Evolutionary conservation across 2,113 vertebrate species (phyloP).

Genomic region (Epinephelus lanceolatus): DNA sequence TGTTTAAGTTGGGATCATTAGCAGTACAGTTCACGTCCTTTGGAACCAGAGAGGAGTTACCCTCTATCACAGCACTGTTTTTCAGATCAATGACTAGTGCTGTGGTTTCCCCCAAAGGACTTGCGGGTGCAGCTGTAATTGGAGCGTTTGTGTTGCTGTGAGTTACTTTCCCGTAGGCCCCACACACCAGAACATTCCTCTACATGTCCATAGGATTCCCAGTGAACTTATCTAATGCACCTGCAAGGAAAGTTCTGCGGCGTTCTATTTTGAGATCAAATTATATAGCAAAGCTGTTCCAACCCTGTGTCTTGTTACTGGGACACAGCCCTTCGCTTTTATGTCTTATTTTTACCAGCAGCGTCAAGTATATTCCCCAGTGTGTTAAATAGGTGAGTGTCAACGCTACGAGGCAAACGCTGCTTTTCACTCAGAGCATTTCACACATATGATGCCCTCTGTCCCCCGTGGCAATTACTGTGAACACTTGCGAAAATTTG

Average conservation of each 20-base stretch:
- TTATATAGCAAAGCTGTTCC: constrained; percentile 8
- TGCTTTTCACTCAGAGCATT: constrained; percentile 19
- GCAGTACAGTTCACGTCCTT: constrained; percentile 43
- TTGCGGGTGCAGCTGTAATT: constrained; percentile 66
- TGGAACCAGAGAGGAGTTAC: constrained; percentile 13
- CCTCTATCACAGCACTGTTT: constrained; percentile 55
- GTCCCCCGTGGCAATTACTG: constrained; percentile 28
- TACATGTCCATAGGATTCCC: constrained; percentile 56
- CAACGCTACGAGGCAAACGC: constrained; percentile 8
- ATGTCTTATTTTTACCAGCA: neutral
- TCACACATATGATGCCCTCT: constrained; percentile 18
- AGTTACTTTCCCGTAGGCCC: constrained; percentile 47
- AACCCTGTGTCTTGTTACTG: neutral
- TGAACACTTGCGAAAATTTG: constrained; percentile 25
- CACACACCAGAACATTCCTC: constrained; percentile 50
- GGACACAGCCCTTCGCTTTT: neutral
- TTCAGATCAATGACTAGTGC: constrained; percentile 61
- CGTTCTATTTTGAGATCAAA: constrained; percentile 48
- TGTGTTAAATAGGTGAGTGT: constrained; percentile 21
- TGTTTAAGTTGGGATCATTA: constrained; percentile 45
- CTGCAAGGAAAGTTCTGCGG: constrained; percentile 35
- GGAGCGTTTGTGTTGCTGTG: constrained; percentile 62
- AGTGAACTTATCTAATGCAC: constrained; percentile 65
- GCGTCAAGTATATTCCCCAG: constrained; percentile 13
- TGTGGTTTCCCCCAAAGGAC: constrained; percentile 44